phyloP scores from a whole-genome alignment of 2,797 vertebrate species.

The Tolypeutes matacus region DNA sequence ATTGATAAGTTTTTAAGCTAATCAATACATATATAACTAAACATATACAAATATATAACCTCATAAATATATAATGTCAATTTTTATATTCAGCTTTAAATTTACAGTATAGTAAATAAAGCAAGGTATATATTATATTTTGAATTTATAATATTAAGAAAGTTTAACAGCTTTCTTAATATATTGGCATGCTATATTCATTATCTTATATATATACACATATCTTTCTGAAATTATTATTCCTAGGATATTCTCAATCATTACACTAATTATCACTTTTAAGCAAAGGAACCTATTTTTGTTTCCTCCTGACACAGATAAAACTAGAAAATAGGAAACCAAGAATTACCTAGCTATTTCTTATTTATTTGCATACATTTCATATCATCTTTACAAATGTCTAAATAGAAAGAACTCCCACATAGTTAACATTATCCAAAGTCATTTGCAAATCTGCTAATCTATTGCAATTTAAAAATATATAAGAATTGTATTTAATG shows the following conservation, averaged over 20 bases:
- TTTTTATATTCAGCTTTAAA: neutral
- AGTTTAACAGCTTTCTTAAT: neutral
- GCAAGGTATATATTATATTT: neutral
- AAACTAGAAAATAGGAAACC: neutral
- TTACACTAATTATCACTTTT: neutral
- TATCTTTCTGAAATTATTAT: neutral
- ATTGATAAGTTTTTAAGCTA: neutral
- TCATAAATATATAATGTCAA: neutral
- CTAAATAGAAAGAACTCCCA: neutral
- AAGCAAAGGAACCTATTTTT: neutral
- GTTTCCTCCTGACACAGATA: neutral
- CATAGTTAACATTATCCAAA: neutral
- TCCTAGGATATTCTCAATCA: neutral
- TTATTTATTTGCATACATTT: neutral
- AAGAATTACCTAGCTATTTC: neutral
- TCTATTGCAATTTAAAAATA: neutral
- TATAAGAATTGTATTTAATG: neutral
- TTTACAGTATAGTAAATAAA: neutral
- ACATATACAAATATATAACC: neutral
- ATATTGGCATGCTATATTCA: neutral
- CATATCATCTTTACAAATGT: neutral
- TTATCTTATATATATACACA: neutral
- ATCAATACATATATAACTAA: neutral
- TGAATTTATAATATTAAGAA: neutral
- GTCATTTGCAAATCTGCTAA: neutral